Conservation (phyloP, 1,140 invertebrate species). For the Drosophila equinoxialis region DNA sequence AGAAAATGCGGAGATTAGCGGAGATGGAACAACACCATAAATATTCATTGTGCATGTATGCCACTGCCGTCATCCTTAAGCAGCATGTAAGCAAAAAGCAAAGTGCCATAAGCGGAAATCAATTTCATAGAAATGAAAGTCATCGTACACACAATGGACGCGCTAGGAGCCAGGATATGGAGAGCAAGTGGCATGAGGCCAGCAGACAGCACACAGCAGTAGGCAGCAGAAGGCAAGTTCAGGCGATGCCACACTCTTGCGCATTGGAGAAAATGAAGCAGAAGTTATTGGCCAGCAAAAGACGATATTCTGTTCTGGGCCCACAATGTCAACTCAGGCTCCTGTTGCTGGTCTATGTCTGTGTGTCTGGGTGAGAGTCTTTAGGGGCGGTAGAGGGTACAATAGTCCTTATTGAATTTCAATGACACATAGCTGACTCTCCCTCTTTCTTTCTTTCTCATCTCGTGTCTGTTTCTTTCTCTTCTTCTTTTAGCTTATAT, state of each 20-base stretch:
- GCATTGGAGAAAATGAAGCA: constrained; percentile 55
- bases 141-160: constrained; percentile 39
- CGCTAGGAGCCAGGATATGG: constrained; percentile 9
- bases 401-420: constrained; percentile 79
- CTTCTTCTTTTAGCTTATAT: constrained; percentile 17
- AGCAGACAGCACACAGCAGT: not conserved
- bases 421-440: constrained; percentile 61
- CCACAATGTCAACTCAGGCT: constrained; percentile 36
- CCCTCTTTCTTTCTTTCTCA: constrained; percentile 28
- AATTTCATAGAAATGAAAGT: constrained; percentile 76
- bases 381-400: constrained; percentile 12
- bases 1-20: not conserved
- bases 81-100: constrained; percentile 71
- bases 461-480: constrained; percentile 5
- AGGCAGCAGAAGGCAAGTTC: not conserved
- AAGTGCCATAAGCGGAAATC: constrained; percentile 81
- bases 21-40: constrained; percentile 31
- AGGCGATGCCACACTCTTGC: constrained; percentile 26
- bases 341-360: not conserved
- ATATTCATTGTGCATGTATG: constrained; percentile 55
- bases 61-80: constrained; percentile 30
- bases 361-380: not conserved
- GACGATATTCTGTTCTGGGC: constrained; percentile 53
- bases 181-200: not conserved
- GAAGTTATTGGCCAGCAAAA: constrained; percentile 71